phyloP scores from a whole-genome alignment of 1,140 invertebrate species.

The Dufourea novaeangliae region DNA sequence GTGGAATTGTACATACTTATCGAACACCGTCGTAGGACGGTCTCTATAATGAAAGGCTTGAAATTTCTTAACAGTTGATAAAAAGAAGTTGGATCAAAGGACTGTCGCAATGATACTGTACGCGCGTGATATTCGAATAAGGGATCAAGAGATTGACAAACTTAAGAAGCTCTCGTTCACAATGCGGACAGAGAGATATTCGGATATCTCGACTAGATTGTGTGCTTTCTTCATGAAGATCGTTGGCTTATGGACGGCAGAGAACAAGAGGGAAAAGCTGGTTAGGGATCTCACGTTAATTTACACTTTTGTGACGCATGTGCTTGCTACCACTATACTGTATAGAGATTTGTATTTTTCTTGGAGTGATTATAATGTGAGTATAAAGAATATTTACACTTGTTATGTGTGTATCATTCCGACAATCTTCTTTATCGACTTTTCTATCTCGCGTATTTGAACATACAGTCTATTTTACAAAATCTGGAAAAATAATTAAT shows the following conservation, averaged over 20 bases:
- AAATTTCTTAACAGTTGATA: neutral
- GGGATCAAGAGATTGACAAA: neutral
- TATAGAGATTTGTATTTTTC: conserved; percentile 35
- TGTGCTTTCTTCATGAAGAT: conserved; percentile 48
- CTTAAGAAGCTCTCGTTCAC: neutral
- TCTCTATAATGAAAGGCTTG: neutral
- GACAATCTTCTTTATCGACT: too few species aligned
- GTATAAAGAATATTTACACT: conserved; percentile 18
- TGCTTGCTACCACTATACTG: neutral
- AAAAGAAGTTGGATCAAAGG: neutral
- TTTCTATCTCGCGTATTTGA: too few species aligned
- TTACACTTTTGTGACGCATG: conserved; percentile 7
- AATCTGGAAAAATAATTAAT: too few species aligned
- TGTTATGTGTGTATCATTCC: too few species aligned
- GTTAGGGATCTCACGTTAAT: neutral
- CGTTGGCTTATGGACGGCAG: conserved; percentile 49
- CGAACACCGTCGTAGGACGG: too few species aligned
- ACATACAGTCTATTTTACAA: too few species aligned
- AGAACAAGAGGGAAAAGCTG: conserved; percentile 3
- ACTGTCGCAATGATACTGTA: neutral
- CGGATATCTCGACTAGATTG: conserved; percentile 40
- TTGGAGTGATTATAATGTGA: conserved; percentile 47
- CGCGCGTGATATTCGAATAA: neutral
- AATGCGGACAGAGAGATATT: neutral
- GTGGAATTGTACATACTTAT: too few species aligned